phyloP scores from a whole-genome alignment of 2,113 vertebrate genomes.

The Saiga tatarica region DNA sequence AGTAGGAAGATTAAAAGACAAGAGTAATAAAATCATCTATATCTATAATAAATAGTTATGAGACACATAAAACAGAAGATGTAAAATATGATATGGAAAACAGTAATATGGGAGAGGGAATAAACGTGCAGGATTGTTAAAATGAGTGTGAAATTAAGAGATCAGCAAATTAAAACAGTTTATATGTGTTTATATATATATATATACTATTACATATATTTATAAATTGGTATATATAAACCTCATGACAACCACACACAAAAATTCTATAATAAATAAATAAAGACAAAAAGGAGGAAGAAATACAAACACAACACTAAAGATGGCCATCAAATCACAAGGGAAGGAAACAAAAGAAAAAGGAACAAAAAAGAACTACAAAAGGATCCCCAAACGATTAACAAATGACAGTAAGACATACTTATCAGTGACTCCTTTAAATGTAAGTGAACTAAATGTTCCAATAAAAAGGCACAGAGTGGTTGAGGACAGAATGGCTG shows the following conservation, averaged over 20 bases:
- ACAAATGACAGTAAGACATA: background rate
- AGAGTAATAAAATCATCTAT: background rate
- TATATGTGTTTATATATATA: background rate
- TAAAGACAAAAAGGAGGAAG: background rate
- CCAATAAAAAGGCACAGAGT: background rate
- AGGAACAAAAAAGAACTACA: background rate
- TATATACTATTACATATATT: background rate
- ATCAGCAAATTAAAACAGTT: background rate
- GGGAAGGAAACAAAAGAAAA: background rate
- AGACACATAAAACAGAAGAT: background rate
- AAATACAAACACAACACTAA: background rate
- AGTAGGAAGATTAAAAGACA: background rate
- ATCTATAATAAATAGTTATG: background rate
- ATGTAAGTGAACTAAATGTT: background rate
- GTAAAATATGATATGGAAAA: background rate
- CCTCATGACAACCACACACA: background rate
- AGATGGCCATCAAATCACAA: background rate
- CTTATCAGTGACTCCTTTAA: background rate
- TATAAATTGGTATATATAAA: background rate
- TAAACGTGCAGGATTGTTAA: background rate
- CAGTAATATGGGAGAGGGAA: background rate
- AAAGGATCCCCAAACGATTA: background rate
- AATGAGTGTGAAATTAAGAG: background rate
- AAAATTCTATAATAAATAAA: background rate
- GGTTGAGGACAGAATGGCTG: background rate